phyloP scores from a whole-genome alignment of 35 echinoderm and acorn worm species.

The Amphiura filiformis region DNA sequence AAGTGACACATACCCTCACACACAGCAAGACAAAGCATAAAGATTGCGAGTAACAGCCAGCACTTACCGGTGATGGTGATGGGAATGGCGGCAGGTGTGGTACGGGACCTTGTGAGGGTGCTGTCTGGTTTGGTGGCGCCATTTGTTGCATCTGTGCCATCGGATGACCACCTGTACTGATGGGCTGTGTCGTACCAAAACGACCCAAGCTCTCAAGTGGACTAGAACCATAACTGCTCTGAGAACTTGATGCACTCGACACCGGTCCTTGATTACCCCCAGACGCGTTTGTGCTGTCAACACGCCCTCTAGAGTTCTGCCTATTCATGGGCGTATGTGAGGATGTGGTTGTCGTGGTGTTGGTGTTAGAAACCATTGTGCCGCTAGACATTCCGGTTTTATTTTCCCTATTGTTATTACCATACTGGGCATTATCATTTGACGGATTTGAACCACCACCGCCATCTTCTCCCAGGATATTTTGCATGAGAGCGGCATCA shows the following conservation, averaged over 20 bases:
- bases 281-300: background rate
- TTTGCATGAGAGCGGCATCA: slow-evolving; percentile 13
- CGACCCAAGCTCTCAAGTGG: background rate
- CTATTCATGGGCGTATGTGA: background rate
- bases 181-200: slow-evolving; percentile 3
- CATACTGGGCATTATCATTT: background rate
- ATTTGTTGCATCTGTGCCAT: slow-evolving; percentile 32
- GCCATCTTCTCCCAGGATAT: background rate
- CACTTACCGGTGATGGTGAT: background rate
- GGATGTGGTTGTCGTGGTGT: background rate
- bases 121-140: slow-evolving; percentile 55
- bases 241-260: background rate
- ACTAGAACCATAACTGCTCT: background rate
- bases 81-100: slow-evolving; percentile 19
- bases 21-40: no score
- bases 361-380: background rate
- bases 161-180: background rate
- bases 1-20: no score
- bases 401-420: background rate
- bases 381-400: background rate
- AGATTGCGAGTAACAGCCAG: no score
- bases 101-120: slow-evolving; percentile 26
- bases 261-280: background rate
- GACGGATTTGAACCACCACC: background rate
- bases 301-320: slow-evolving; percentile 1